A percentile compares a stretch with the other conserved stretches of the same genome.
phyloP scores from a whole-genome alignment of 2,113 vertebrate genomes.

The Triplophysa rosa region DNA sequence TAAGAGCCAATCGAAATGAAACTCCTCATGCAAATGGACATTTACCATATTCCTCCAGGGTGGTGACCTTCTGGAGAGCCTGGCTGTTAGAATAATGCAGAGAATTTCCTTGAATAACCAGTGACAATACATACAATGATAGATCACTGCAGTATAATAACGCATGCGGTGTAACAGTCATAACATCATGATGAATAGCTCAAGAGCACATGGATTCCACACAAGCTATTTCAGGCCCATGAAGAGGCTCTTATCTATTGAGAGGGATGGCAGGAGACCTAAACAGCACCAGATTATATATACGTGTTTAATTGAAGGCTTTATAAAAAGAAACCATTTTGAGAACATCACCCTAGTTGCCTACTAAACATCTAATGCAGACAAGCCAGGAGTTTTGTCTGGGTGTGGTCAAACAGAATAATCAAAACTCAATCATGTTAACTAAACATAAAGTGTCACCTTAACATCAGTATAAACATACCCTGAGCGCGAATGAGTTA shows the following conservation, averaged over 20 bases:
- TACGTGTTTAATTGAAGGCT: too few relatives aligned
- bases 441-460: too few relatives aligned
- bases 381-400: too few relatives aligned
- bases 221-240: constrained; percentile 42
- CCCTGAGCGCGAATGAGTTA: too few relatives aligned
- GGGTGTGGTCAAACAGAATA: too few relatives aligned
- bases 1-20: neutral
- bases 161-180: neutral
- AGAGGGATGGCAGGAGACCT: too few relatives aligned
- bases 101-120: neutral
- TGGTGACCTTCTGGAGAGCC: constrained; percentile 69
- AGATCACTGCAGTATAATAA: neutral
- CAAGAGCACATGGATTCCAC: constrained; percentile 2
- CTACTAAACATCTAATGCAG: too few relatives aligned
- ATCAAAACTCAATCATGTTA: too few relatives aligned
- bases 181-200: constrained; percentile 16
- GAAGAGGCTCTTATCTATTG: constrained; percentile 33
- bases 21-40: constrained; percentile 13
- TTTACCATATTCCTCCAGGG: constrained; percentile 75
- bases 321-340: too few relatives aligned
- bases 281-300: too few relatives aligned
- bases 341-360: too few relatives aligned
- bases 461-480: too few relatives aligned
- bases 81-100: constrained; percentile 62
- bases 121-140: neutral